These are phyloP conservation scores for Tragopan temminckii DNA, from an alignment of 2,797 vertebrate genomes.

Conservation along the genomic window DNA sequence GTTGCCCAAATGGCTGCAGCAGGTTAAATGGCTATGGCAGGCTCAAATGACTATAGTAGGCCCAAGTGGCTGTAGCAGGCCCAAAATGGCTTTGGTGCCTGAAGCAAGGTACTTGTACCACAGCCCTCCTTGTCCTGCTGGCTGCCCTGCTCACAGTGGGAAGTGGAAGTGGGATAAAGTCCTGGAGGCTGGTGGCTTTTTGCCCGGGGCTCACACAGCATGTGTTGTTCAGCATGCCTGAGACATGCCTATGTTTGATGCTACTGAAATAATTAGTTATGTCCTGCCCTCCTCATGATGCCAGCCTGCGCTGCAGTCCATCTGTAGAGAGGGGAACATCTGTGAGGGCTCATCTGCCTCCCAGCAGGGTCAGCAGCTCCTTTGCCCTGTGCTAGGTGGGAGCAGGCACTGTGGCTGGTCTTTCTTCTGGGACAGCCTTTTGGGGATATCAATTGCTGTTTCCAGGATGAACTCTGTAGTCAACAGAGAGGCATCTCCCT, in stretches of 20 bases:
- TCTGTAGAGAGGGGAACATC: neutral
- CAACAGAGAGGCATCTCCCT: neutral
- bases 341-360: neutral
- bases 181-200: neutral
- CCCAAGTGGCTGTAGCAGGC: no score
- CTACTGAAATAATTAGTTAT: neutral
- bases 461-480: neutral
- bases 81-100: neutral
- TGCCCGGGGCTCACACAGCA: neutral
- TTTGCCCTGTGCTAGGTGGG: neutral
- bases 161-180: neutral
- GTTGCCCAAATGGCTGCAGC: no score
- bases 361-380: neutral
- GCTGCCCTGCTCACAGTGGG: neutral
- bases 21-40: no score
- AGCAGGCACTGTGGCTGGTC: neutral
- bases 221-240: neutral
- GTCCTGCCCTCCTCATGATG: rapidly evolving
- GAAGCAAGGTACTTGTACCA: neutral
- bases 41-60: no score
- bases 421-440: neutral
- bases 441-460: neutral
- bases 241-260: neutral
- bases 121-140: neutral
- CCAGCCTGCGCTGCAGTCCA: neutral